phyloP scores from a whole-genome alignment of 2,888 invertebrate species.

The Gymnosoma rotundatum region DNA sequence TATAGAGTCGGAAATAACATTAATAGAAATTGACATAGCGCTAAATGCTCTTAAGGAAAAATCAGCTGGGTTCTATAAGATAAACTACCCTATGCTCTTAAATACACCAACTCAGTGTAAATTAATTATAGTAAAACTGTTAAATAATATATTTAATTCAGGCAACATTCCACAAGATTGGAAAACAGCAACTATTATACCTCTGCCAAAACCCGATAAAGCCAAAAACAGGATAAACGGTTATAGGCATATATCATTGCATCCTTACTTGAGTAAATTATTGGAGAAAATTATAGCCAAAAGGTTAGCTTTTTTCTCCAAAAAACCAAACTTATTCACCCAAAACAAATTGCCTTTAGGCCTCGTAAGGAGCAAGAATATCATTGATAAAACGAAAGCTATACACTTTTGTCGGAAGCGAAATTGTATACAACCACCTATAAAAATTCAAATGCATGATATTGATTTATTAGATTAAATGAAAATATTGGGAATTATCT shows the following conservation, averaged over 20 bases:
- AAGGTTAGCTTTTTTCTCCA: not conserved
- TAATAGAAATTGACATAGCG: constrained; percentile 5
- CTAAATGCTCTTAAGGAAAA: not conserved
- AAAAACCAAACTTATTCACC: constrained; percentile 1
- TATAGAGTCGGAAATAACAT: too few species aligned
- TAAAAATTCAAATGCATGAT: too few species aligned
- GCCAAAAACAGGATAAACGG: too few species aligned
- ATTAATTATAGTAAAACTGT: not conserved
- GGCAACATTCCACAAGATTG: not conserved
- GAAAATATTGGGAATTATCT: too few species aligned
- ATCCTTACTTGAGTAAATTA: not conserved
- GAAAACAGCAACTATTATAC: constrained; percentile 10
- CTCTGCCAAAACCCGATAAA: constrained; percentile 11
- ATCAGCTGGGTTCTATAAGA: not conserved
- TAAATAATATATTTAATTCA: too few species aligned
- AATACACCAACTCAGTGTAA: not conserved
- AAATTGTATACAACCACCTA: too few species aligned
- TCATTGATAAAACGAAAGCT: too few species aligned
- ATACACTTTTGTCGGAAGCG: too few species aligned
- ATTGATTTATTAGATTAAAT: not conserved
- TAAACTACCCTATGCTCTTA: not conserved
- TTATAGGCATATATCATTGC: constrained; percentile 14
- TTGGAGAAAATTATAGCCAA: too few species aligned
- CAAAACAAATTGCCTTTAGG: too few species aligned
- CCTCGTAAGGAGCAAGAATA: too few species aligned